Percentiles rank a stretch among this genome's conserved stretches.
Conservation (phyloP, 2,113 vertebrate species). For the Myxocyprinus asiaticus region DNA sequence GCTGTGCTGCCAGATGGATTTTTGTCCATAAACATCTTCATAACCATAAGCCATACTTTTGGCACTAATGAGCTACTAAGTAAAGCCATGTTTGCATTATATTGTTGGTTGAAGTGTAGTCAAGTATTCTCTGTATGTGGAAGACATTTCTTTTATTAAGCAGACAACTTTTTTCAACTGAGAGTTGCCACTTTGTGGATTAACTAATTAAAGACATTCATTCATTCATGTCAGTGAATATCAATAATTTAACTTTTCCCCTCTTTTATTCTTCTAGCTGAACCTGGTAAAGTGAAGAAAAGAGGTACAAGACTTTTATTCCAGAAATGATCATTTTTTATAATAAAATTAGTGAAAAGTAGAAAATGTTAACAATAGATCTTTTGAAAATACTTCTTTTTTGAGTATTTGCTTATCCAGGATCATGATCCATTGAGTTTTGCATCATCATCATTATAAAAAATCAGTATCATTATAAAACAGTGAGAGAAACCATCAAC, state of each 20-base stretch:
- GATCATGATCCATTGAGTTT: not conserved
- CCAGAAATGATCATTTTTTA: not conserved
- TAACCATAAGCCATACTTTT: not conserved
- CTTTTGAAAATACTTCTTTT: no score
- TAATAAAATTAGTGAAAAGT: not conserved
- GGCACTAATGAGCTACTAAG: not conserved
- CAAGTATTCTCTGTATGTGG: not conserved
- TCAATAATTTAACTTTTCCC: not conserved
- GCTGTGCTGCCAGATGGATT: no score
- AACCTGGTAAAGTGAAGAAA: constrained; percentile 21
- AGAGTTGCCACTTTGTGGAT: constrained; percentile 34
- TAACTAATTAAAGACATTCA: not conserved
- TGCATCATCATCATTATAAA: no score
- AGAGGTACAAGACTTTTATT: constrained; percentile 1
- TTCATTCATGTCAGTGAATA: not conserved
- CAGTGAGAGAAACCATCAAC: not conserved
- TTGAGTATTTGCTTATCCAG: no score
- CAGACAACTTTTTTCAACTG: not conserved
- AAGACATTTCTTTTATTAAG: not conserved
- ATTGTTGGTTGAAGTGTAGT: not conserved
- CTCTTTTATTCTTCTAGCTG: constrained; percentile 15
- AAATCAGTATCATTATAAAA: no score
- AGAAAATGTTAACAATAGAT: no score
- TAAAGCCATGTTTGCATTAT: not conserved
- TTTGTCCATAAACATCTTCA: no score